A percentile compares a stretch with the other conserved stretches of the same genome.
Conservation (phyloP, 2,888 invertebrate species). For the Acleris sparsana region DNA sequence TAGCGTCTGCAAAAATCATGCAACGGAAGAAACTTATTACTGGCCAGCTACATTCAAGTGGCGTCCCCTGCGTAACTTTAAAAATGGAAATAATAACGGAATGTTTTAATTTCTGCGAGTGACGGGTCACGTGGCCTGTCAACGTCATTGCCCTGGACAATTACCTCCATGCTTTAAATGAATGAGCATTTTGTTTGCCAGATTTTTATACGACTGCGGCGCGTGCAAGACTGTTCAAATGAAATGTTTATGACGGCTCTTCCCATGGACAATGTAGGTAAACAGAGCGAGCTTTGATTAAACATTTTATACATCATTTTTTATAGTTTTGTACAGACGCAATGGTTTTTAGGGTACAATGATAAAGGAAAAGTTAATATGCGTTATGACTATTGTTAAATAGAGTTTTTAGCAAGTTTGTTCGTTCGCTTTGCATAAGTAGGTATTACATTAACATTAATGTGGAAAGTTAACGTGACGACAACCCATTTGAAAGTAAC, state of each 20-base stretch:
- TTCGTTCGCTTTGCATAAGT: no score
- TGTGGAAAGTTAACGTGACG: no score
- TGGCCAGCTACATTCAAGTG: constrained; percentile 28
- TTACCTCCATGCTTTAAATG: constrained; percentile 52
- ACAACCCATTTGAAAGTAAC: no score
- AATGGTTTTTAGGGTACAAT: neutral
- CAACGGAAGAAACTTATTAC: constrained; percentile 16
- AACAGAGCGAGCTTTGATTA: constrained; percentile 5
- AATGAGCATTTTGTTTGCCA: constrained; percentile 51
- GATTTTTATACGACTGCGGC: constrained; percentile 53
- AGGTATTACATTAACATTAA: no score
- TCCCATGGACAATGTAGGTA: constrained; percentile 22
- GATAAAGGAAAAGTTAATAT: no score
- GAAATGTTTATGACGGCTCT: constrained; percentile 30
- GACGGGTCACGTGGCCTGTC: constrained; percentile 84
- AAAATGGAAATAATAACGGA: constrained; percentile 76
- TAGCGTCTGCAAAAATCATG: constrained; percentile 3
- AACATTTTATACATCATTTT: neutral
- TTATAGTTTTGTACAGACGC: neutral
- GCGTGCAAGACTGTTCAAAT: constrained; percentile 40
- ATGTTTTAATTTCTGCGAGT: constrained; percentile 84
- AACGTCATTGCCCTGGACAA: constrained; percentile 79
- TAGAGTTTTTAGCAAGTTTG: no score
- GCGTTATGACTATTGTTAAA: no score
- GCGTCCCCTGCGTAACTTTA: constrained; percentile 41